Percentiles rank a stretch among this genome's conserved stretches.
Evolutionary conservation across 2,888 invertebrate genomes (phyloP).

Genomic region (Notodonta ziczac): DNA sequence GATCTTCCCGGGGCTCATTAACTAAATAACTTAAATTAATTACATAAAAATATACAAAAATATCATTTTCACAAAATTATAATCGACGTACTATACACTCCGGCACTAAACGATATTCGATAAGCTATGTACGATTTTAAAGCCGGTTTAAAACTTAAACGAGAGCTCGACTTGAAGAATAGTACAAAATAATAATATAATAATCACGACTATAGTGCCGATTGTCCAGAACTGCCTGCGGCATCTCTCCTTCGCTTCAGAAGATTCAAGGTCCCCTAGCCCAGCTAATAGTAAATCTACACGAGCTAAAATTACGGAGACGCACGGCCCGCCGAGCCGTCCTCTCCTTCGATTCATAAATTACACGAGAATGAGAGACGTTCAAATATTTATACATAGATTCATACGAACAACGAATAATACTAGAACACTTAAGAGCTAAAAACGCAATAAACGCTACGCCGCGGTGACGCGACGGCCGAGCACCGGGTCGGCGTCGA

Average conservation of each 20-base stretch:
- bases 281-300: conserved; percentile 84
- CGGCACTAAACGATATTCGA: conserved; percentile 81
- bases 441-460: conserved; percentile 70
- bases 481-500: conserved; percentile 72
- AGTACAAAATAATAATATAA: conserved; percentile 75
- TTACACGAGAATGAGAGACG: conserved; percentile 83
- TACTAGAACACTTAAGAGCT: conserved; percentile 82
- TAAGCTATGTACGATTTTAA: conserved; percentile 79
- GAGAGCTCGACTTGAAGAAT: conserved; percentile 81
- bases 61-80: conserved; percentile 84
- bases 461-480: conserved; percentile 75
- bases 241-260: conserved; percentile 72
- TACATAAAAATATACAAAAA: conserved; percentile 84
- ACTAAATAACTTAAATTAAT: conserved; percentile 81
- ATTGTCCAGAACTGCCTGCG: conserved; percentile 84
- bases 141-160: conserved; percentile 82
- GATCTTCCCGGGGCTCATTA: conserved; percentile 60
- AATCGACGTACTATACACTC: conserved; percentile 81
- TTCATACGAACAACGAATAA: conserved; percentile 84
- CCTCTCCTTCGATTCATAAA: conserved; percentile 80
- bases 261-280: conserved; percentile 85
- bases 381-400: conserved; percentile 85
- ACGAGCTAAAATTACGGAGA: conserved; percentile 80
- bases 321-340: conserved; percentile 61
- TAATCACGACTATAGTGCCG: conserved; percentile 83